Percentiles rank a stretch among this genome's conserved stretches.
phyloP scores from a whole-genome alignment of 2,888 invertebrate genomes.

The Ormyrus nitidulus region DNA sequence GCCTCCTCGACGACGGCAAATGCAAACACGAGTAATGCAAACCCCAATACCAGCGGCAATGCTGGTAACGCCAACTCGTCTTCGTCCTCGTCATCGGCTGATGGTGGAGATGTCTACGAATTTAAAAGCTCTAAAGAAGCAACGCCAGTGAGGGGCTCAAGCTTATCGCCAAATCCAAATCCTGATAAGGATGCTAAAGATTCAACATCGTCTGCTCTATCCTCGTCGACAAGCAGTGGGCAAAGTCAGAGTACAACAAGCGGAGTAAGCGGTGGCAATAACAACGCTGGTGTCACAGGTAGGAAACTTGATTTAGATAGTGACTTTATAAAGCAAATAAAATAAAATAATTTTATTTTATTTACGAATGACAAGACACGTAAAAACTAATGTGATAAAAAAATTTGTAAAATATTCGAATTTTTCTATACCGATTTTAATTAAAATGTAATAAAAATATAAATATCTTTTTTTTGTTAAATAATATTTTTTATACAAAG shows the following conservation, averaged over 20 bases:
- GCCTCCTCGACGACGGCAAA: not conserved
- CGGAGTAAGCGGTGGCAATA: slow-evolving; percentile 16
- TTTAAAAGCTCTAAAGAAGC: slow-evolving; percentile 79
- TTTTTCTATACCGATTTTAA: no score
- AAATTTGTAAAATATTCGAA: no score
- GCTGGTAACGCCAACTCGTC: slow-evolving; percentile 51
- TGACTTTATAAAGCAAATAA: no score
- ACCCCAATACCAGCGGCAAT: slow-evolving; percentile 35
- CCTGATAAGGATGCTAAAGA: slow-evolving; percentile 73
- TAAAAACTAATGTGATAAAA: no score
- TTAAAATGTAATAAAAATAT: no score
- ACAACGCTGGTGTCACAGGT: slow-evolving; percentile 15
- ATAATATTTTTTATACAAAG: no score
- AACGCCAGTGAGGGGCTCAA: slow-evolving; percentile 71
- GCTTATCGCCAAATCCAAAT: slow-evolving; percentile 74
- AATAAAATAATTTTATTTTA: no score
- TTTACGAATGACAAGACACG: no score
- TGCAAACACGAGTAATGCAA: slow-evolving; percentile 25
- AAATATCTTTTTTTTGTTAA: no score
- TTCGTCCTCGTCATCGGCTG: slow-evolving; percentile 62
- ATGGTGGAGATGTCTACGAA: slow-evolving; percentile 78
- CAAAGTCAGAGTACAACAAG: slow-evolving; percentile 54
- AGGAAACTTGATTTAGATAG: not conserved
- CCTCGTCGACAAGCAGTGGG: slow-evolving; percentile 22
- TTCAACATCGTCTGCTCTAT: slow-evolving; percentile 46